phyloP scores from a whole-genome alignment of 1,140 invertebrate species.

The Drosophila willistoni region DNA sequence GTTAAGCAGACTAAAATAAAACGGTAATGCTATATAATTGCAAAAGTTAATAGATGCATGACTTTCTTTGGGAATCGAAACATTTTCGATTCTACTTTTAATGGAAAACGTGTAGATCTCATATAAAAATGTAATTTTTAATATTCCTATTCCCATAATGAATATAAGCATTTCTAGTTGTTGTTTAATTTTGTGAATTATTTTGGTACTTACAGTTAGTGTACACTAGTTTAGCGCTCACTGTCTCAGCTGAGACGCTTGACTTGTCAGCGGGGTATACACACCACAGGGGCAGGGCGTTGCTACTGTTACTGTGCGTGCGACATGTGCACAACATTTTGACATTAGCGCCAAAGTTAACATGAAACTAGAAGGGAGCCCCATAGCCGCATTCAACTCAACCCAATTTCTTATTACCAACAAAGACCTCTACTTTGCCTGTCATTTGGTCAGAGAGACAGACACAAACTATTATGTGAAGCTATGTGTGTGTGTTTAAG shows the following conservation, averaged over 20 bases:
- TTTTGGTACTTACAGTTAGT: constrained; percentile 47
- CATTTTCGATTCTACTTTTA: not conserved
- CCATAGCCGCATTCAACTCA: constrained; percentile 15
- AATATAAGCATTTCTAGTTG: constrained; percentile 29
- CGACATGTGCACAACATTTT: constrained; percentile 68
- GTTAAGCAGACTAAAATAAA: too few relatives aligned
- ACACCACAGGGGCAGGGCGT: not conserved
- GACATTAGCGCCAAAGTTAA: constrained; percentile 73
- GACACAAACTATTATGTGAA: constrained; percentile 3
- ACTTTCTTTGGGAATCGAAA: not conserved
- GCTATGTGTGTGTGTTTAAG: constrained; percentile 58
- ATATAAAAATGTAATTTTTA: not conserved
- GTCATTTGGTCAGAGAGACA: constrained; percentile 18
- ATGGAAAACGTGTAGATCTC: not conserved
- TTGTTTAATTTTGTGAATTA: constrained; percentile 58
- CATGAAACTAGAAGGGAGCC: constrained; percentile 49
- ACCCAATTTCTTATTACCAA: constrained; percentile 28
- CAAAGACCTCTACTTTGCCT: constrained; percentile 10
- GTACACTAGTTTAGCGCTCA: constrained; percentile 3
- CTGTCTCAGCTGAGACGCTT: not conserved
- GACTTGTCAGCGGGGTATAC: constrained; percentile 2
- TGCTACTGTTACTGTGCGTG: constrained; percentile 49
- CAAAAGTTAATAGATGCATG: not conserved
- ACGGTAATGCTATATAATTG: not conserved
- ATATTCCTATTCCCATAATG: not conserved